Percentiles rank a stretch among this genome's conserved stretches.
phyloP scores from a whole-genome alignment of 1,140 invertebrate genomes.

The Papilio polytes region DNA sequence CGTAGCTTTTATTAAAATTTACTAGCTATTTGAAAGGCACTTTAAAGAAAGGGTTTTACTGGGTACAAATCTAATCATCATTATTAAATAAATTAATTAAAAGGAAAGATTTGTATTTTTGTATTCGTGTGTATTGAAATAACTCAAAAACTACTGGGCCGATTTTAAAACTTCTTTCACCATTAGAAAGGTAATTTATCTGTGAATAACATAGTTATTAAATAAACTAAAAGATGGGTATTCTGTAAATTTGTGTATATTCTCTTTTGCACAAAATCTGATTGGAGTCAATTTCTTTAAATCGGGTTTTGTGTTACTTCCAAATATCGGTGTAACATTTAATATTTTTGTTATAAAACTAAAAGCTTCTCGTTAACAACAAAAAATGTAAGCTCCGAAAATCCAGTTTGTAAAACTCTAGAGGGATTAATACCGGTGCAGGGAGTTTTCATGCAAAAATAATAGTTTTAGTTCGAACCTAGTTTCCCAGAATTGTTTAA shows the following conservation, averaged over 20 bases:
- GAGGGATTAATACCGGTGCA: not conserved
- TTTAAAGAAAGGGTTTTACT: not conserved
- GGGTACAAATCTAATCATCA: not conserved
- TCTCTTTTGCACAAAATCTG: too few species aligned
- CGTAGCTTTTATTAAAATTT: not conserved
- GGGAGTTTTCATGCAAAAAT: slow-evolving; percentile 15
- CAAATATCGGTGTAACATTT: not conserved
- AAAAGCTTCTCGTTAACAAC: not conserved
- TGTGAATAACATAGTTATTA: too few species aligned
- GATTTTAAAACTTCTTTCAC: too few species aligned
- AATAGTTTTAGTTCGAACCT: slow-evolving; percentile 17
- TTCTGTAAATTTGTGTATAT: too few species aligned
- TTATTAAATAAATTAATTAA: too few species aligned
- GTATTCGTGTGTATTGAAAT: too few species aligned
- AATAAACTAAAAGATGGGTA: too few species aligned
- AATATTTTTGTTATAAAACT: not conserved
- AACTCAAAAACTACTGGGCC: too few species aligned
- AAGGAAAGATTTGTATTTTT: too few species aligned
- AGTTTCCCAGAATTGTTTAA: slow-evolving; percentile 18
- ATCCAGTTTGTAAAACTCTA: slow-evolving; percentile 10
- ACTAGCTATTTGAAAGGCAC: not conserved
- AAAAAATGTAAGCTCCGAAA: not conserved
- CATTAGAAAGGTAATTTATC: too few species aligned
- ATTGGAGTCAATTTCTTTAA: too few species aligned
- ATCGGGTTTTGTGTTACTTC: too few species aligned